These are phyloP conservation scores for Atractosteus spatula DNA, from an alignment of 2,113 vertebrate species.

Conservation along the genomic window DNA sequence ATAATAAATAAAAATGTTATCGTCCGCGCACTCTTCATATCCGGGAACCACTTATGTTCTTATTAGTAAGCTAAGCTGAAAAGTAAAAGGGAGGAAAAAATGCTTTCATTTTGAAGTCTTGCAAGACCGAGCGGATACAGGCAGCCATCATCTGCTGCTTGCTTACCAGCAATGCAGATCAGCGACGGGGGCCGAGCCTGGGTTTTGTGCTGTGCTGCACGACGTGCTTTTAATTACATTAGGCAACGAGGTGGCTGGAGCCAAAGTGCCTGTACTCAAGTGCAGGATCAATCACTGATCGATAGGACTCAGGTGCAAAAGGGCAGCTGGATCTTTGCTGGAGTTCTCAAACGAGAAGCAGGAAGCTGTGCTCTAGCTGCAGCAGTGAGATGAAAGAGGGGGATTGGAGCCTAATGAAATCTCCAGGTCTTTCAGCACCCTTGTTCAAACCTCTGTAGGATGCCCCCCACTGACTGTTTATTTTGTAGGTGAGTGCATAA, in stretches of 20 bases:
- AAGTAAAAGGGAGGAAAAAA: not conserved
- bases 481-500: too few relatives aligned
- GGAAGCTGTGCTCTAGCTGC: too few relatives aligned
- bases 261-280: slow-evolving; percentile 35
- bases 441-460: too few relatives aligned
- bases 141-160: not conserved
- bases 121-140: not conserved
- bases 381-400: too few relatives aligned
- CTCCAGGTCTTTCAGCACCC: too few relatives aligned
- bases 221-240: slow-evolving; percentile 51
- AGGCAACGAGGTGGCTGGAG: slow-evolving; percentile 40
- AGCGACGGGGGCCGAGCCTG: not conserved
- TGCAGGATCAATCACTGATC: slow-evolving; percentile 46
- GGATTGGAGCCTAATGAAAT: too few relatives aligned
- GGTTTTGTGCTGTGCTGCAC: slow-evolving; percentile 30
- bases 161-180: not conserved
- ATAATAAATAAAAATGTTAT: too few relatives aligned
- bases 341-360: too few relatives aligned
- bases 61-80: not conserved
- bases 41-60: too few relatives aligned
- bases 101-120: not conserved
- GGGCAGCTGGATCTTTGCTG: too few relatives aligned
- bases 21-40: too few relatives aligned
- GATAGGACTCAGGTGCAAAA: slow-evolving; percentile 25
- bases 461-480: too few relatives aligned